Evolutionary conservation across 2,797 vertebrate genomes (phyloP).

Genomic region (Onychomys leucogaster): DNA sequence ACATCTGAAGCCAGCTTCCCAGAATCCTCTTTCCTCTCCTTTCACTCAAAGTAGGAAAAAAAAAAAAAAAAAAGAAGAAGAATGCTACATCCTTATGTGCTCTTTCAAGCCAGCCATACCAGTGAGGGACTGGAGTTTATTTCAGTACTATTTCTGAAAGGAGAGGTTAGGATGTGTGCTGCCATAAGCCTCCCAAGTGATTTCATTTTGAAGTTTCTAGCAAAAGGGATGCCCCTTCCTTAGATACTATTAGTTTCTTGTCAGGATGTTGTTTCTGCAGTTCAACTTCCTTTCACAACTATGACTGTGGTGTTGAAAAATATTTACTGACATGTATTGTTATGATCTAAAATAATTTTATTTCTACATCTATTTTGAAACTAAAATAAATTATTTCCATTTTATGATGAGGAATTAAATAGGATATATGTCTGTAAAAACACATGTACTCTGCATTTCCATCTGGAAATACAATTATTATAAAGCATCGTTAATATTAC

Average conservation of each 20-base stretch:
- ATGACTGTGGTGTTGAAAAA: background rate
- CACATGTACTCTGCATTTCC: background rate
- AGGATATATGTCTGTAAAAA: background rate
- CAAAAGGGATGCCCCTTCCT: background rate
- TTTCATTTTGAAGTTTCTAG: background rate
- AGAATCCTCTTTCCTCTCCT: background rate
- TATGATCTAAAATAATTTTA: background rate
- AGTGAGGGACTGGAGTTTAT: background rate
- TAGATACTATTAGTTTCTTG: background rate
- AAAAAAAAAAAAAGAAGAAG: background rate
- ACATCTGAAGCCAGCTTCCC: background rate
- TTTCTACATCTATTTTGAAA: background rate
- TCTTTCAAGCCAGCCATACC: background rate
- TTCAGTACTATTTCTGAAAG: background rate
- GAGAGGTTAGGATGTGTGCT: background rate
- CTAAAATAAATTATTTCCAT: background rate
- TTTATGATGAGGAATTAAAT: background rate
- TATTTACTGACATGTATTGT: background rate
- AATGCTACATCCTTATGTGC: background rate
- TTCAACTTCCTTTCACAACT: background rate
- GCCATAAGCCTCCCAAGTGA: background rate
- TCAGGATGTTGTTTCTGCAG: background rate
- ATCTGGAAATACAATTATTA: background rate
- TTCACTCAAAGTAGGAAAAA: background rate
- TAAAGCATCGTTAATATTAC: background rate